Evolutionary conservation across 2,113 vertebrate species (phyloP).

Genomic region (Turdus rufiventris): DNA sequence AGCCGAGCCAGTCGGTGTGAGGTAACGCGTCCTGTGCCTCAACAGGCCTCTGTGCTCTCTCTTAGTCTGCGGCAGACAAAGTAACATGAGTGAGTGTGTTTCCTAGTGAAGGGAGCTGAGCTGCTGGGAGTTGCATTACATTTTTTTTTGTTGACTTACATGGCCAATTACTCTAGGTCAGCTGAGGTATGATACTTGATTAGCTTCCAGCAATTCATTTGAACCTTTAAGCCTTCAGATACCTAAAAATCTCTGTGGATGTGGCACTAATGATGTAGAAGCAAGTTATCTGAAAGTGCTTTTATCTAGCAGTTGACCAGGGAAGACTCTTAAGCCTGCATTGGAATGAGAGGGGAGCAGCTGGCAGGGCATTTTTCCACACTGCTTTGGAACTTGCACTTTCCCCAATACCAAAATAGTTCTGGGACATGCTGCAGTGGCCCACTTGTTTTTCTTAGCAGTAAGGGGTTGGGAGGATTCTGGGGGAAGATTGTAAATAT

Average conservation of each 20-base stretch:
- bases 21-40: not conserved
- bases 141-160: not conserved
- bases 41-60: not conserved
- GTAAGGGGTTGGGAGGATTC: slow-evolving; percentile 38
- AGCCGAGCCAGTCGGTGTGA: not conserved
- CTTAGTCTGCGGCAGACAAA: not conserved
- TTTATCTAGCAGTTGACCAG: not conserved
- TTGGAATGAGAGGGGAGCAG: slow-evolving; percentile 21
- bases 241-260: not conserved
- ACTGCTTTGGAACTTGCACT: slow-evolving; percentile 47
- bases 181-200: not conserved
- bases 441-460: slow-evolving; percentile 56
- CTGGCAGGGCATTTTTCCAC: slow-evolving; percentile 53
- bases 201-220: not conserved
- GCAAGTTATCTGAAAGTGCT: not conserved
- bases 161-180: not conserved
- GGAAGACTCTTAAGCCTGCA: not conserved
- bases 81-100: fast-evolving
- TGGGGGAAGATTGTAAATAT: slow-evolving; percentile 54
- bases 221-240: not conserved
- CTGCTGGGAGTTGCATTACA: not conserved
- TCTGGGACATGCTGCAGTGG: slow-evolving; percentile 27
- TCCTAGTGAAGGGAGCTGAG: not conserved
- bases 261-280: not conserved
- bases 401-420: slow-evolving; percentile 55